Percentiles rank a stretch among this genome's conserved stretches.
Conservation (phyloP, 2,888 invertebrate genomes). For the Mamestra brassicae region DNA sequence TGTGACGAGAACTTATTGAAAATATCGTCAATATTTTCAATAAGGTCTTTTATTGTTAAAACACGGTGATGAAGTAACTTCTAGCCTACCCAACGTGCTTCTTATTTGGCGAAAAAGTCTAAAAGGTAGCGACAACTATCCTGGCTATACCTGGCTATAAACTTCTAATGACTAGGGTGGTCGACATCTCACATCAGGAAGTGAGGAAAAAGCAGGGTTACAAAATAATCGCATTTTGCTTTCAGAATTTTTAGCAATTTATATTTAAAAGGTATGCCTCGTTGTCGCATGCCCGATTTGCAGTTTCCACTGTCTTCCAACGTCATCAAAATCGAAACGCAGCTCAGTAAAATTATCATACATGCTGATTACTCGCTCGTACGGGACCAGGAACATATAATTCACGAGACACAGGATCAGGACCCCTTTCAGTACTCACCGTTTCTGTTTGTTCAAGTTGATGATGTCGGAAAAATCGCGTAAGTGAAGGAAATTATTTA, state of each 20-base stretch:
- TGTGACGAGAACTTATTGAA: background rate
- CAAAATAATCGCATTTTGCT: slow-evolving; percentile 21
- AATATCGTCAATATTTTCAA: background rate
- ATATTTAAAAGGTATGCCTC: slow-evolving; percentile 71
- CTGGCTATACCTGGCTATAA: too few species aligned
- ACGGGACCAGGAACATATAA: slow-evolving; percentile 74
- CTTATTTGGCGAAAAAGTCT: too few species aligned
- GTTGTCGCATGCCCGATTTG: slow-evolving; percentile 69
- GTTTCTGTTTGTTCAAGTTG: slow-evolving; percentile 78
- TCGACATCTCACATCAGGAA: too few species aligned
- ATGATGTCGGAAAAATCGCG: slow-evolving; percentile 73
- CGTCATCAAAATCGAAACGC: slow-evolving; percentile 71
- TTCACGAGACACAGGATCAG: slow-evolving; percentile 61
- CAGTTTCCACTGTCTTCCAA: slow-evolving; percentile 74
- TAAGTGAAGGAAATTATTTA: slow-evolving; percentile 69
- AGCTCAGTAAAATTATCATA: slow-evolving; percentile 76
- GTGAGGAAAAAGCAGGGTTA: too few species aligned
- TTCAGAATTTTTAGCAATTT: slow-evolving; percentile 75
- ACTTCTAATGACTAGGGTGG: too few species aligned
- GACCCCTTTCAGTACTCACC: slow-evolving; percentile 73
- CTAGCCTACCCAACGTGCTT: too few species aligned
- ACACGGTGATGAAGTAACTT: too few species aligned
- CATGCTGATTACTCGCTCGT: slow-evolving; percentile 73
- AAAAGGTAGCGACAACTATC: too few species aligned
- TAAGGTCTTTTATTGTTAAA: background rate